These are phyloP conservation scores for Lepetodrilus schrolli DNA, from an alignment of 2,888 invertebrate genomes.

Conservation along the genomic window DNA sequence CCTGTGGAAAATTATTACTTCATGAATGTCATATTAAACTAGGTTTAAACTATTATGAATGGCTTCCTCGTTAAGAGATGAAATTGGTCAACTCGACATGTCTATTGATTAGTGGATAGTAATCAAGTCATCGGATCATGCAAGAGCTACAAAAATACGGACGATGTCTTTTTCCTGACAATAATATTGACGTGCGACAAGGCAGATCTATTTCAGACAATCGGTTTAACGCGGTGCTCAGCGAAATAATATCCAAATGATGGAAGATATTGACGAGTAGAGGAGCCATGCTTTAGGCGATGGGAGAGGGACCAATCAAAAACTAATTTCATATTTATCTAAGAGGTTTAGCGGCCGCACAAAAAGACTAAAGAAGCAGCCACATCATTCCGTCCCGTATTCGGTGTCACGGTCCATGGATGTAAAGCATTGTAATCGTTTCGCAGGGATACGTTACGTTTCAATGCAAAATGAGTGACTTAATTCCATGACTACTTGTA, in stretches of 20 bases:
- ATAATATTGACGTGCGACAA: constrained; percentile 25
- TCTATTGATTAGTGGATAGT: constrained; percentile 8
- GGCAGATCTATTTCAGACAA: constrained; percentile 24
- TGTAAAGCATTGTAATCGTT: not conserved
- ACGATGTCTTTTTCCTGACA: constrained; percentile 24
- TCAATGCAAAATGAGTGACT: not conserved
- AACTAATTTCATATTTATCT: constrained; percentile 26
- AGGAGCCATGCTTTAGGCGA: constrained; percentile 5
- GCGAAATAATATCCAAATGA: constrained; percentile 25
- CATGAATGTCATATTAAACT: no score
- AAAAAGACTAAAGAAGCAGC: constrained; percentile 2
- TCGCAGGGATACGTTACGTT: not conserved
- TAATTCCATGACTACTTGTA: not conserved
- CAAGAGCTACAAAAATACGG: constrained; percentile 21
- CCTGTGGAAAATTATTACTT: no score
- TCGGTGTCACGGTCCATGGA: constrained; percentile 1
- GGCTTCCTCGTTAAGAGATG: constrained; percentile 20
- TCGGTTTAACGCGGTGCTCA: constrained; percentile 22
- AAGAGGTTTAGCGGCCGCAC: constrained; percentile 24
- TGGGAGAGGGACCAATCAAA: constrained; percentile 15
- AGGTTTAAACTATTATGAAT: no score
- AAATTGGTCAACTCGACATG: constrained; percentile 7
- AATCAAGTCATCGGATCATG: constrained; percentile 15
- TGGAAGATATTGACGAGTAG: constrained; percentile 12
- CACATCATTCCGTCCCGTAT: constrained; percentile 11